Evolutionary conservation across 2,888 invertebrate species (phyloP).

Genomic region (Eurytoma californica): DNA sequence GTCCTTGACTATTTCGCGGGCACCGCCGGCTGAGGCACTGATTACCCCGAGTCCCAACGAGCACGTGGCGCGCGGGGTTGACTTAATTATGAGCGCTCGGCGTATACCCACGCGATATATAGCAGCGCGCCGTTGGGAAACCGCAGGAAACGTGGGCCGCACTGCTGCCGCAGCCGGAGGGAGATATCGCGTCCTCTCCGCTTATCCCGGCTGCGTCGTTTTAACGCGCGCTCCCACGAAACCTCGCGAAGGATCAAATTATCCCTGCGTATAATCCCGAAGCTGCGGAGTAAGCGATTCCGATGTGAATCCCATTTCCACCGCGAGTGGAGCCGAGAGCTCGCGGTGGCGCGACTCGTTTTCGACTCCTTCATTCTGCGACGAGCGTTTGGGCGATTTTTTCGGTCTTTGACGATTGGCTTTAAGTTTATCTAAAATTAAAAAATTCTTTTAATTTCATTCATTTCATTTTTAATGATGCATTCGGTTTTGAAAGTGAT

Average conservation of each 20-base stretch:
- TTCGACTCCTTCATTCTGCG: too few species aligned
- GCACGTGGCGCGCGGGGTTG: not conserved
- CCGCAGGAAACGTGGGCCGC: conserved; percentile 1
- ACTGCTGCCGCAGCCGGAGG: not conserved
- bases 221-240: conserved; percentile 3
- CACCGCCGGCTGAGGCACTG: conserved; percentile 5
- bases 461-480: too few species aligned
- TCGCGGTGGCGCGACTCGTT: too few species aligned
- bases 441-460: too few species aligned
- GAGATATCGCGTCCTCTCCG: not conserved
- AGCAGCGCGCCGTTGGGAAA: conserved; percentile 2
- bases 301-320: not conserved
- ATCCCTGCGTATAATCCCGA: not conserved
- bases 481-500: too few species aligned
- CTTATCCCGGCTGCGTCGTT: conserved; percentile 4
- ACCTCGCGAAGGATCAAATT: conserved; percentile 22
- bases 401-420: too few species aligned
- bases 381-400: too few species aligned
- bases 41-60: conserved; percentile 2
- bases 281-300: conserved; percentile 20
- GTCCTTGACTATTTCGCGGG: not conserved
- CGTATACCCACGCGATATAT: not conserved
- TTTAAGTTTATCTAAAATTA: too few species aligned
- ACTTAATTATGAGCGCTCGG: conserved; percentile 39
- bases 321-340: too few species aligned